Conservation (phyloP, 1,140 invertebrate species). For the Lysiphlebus fabarum region DNA sequence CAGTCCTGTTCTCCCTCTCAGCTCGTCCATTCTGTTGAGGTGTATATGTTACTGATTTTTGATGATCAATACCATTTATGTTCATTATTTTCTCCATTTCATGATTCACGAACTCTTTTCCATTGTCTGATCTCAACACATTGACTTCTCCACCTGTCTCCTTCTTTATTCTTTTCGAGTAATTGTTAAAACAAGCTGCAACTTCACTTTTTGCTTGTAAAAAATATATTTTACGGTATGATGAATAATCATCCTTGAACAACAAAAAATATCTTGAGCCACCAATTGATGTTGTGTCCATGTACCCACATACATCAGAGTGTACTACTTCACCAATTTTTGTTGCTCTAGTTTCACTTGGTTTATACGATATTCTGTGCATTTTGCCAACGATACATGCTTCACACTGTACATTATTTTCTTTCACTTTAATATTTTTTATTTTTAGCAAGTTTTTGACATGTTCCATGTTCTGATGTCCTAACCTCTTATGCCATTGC, state of each 20-base stretch:
- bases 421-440: slow-evolving; percentile 29
- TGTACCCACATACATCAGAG: slow-evolving; percentile 23
- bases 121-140: slow-evolving; percentile 17
- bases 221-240: slow-evolving; percentile 27
- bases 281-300: slow-evolving; percentile 12
- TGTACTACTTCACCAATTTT: slow-evolving; percentile 29
- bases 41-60: slow-evolving; percentile 35
- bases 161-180: slow-evolving; percentile 10
- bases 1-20: slow-evolving; percentile 45
- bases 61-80: slow-evolving; percentile 22
- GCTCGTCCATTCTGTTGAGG: slow-evolving; percentile 45
- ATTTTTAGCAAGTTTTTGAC: slow-evolving; percentile 36
- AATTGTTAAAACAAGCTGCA: slow-evolving; percentile 15
- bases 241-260: slow-evolving; percentile 34
- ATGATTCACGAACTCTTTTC: slow-evolving; percentile 18
- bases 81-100: background rate
- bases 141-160: slow-evolving; percentile 9
- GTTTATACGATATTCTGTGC: slow-evolving; percentile 18
- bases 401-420: slow-evolving; percentile 19
- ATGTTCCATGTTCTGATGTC: too few relatives aligned
- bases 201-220: slow-evolving; percentile 27
- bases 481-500: background rate
- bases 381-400: slow-evolving; percentile 24
- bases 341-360: slow-evolving; percentile 8
- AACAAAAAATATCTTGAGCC: slow-evolving; percentile 28